These are phyloP conservation scores for Pseudomyrmex cubaensis DNA, from an alignment of 1,140 invertebrate species.

Conservation along the genomic window DNA sequence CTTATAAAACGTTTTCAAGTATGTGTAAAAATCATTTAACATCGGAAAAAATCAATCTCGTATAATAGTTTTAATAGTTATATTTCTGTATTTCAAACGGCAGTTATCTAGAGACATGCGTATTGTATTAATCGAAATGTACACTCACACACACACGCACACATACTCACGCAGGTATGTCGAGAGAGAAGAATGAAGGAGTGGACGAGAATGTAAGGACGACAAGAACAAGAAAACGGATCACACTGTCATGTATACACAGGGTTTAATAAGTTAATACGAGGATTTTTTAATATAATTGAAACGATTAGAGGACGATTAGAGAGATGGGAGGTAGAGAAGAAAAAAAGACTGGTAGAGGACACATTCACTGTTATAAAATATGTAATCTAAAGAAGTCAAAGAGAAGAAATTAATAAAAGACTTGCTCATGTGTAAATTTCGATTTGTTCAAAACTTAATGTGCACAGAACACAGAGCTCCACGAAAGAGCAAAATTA, in stretches of 20 bases:
- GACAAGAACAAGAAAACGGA: not conserved
- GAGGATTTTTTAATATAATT: constrained; percentile 74
- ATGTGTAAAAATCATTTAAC: no score
- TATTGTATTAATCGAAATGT: no score
- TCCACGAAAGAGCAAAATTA: constrained; percentile 41
- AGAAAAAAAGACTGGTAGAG: constrained; percentile 81
- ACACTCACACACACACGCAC: no score
- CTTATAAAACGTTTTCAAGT: no score
- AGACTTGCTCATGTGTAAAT: constrained; percentile 72
- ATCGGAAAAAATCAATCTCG: no score
- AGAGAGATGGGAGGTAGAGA: constrained; percentile 77
- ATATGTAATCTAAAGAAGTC: constrained; percentile 64
- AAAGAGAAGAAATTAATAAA: constrained; percentile 62
- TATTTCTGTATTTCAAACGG: no score
- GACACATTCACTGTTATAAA: constrained; percentile 73
- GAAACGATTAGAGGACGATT: constrained; percentile 76
- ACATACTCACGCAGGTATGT: constrained; percentile 15
- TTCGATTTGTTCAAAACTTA: constrained; percentile 58
- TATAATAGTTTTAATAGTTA: no score
- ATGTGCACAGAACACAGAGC: no score
- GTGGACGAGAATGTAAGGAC: not conserved
- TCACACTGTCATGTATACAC: constrained; percentile 67
- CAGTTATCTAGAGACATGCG: no score
- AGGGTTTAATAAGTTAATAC: constrained; percentile 76
- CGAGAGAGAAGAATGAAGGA: constrained; percentile 41